Conservation (phyloP, 2,797 vertebrate genomes). For the Halcyon leucocephala region DNA sequence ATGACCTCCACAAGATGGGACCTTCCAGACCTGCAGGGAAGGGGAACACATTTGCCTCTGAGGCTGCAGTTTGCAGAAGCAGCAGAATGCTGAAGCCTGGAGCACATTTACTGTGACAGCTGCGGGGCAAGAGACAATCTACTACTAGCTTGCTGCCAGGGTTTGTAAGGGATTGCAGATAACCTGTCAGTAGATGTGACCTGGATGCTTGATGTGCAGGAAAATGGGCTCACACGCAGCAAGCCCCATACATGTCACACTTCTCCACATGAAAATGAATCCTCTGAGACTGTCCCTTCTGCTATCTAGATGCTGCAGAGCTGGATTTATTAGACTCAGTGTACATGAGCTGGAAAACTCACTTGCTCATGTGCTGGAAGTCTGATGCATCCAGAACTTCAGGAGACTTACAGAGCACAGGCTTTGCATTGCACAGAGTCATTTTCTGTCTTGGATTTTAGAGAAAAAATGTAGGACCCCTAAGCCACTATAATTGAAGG, state of each 20-base stretch:
- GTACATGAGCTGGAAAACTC: not conserved
- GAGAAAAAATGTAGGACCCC: not conserved
- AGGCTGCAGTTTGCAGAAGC: not conserved
- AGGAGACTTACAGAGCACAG: not conserved
- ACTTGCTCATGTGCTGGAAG: not conserved
- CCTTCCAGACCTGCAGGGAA: not conserved
- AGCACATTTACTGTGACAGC: not conserved
- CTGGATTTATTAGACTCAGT: not conserved
- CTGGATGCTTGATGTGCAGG: not conserved
- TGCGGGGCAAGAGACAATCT: not conserved
- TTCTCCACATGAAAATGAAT: not conserved
- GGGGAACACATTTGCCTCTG: fast-evolving
- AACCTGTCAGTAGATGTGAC: not conserved
- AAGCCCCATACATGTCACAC: not conserved
- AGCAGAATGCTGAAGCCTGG: not conserved
- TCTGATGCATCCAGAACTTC: not conserved
- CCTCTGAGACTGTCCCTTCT: not conserved
- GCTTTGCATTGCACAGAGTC: not conserved
- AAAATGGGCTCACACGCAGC: not conserved
- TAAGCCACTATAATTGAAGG: not conserved
- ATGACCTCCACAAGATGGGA: not conserved
- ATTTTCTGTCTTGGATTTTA: not conserved
- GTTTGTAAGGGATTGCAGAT: not conserved
- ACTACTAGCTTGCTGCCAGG: not conserved
- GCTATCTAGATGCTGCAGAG: not conserved